A percentile compares a stretch with the other conserved stretches of the same genome.
Conservation (phyloP, 2,888 invertebrate genomes). For the Acanthacorydalis orientalis region DNA sequence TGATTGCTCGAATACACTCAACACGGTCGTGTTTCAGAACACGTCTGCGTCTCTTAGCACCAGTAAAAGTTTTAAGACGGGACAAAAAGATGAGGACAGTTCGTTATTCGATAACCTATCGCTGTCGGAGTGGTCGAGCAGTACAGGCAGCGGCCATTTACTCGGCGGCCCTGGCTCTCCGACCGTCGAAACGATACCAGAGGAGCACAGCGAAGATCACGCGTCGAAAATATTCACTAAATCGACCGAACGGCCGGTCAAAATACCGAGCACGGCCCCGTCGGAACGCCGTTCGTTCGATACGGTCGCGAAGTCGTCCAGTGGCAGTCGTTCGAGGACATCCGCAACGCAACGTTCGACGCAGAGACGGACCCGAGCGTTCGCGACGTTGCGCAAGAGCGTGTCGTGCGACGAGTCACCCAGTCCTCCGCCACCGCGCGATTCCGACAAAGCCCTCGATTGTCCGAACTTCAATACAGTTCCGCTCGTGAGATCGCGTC, state of each 20-base stretch:
- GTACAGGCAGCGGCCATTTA: constrained; percentile 52
- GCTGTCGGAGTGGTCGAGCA: constrained; percentile 71
- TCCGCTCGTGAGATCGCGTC: constrained; percentile 3
- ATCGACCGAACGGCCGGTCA: constrained; percentile 33
- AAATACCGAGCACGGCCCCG: constrained; percentile 21
- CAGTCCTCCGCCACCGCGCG: background rate
- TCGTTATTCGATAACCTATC: constrained; percentile 55
- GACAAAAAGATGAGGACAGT: constrained; percentile 63
- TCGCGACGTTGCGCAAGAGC: constrained; percentile 14
- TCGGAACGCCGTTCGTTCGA: background rate
- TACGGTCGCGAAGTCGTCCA: background rate
- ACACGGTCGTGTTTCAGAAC: constrained; percentile 66
- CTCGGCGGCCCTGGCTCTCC: constrained; percentile 22
- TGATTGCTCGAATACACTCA: constrained; percentile 78
- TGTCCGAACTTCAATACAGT: constrained; percentile 4
- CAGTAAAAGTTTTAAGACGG: constrained; percentile 37
- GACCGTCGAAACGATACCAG: constrained; percentile 23
- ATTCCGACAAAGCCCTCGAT: background rate
- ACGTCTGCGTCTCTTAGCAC: constrained; percentile 50
- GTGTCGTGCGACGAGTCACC: constrained; percentile 2
- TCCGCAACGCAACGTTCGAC: background rate
- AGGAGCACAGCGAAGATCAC: constrained; percentile 15
- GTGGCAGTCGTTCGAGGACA: background rate
- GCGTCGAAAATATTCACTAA: constrained; percentile 21
- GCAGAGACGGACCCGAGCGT: constrained; percentile 21